Conservation (phyloP, 92 coral and sea anemone genomes). For the Ricordea florida region DNA sequence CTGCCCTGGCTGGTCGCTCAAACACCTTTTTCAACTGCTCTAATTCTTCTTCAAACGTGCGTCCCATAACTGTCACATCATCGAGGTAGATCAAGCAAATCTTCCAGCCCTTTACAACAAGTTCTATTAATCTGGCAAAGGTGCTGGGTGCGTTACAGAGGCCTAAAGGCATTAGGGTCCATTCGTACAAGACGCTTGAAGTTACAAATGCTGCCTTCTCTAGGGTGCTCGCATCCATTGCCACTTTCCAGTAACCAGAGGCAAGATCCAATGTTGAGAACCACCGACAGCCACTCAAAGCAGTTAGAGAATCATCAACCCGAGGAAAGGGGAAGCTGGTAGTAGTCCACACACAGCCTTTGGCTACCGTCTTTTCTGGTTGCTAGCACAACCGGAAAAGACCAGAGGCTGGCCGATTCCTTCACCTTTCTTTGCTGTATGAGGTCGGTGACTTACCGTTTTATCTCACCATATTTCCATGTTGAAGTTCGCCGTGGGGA, state of each 20-base stretch:
- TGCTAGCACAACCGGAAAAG: constrained; percentile 10
- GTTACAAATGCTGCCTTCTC: constrained; percentile 32
- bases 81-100: constrained; percentile 36
- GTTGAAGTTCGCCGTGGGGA: constrained; percentile 17
- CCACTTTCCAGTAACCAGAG: constrained; percentile 44
- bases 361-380: constrained; percentile 30
- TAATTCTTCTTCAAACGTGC: constrained; percentile 24
- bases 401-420: constrained; percentile 13
- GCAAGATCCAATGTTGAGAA: constrained; percentile 31
- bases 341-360: constrained; percentile 24
- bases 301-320: constrained; percentile 33
- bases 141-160: constrained; percentile 25
- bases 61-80: constrained; percentile 42
- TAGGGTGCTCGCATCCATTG: constrained; percentile 18
- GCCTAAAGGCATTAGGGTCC: constrained; percentile 41
- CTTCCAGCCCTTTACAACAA: constrained; percentile 4
- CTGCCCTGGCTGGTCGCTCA: not conserved
- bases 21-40: constrained; percentile 18
- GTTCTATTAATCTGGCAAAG: constrained; percentile 43
- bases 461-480: constrained; percentile 18
- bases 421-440: not conserved
- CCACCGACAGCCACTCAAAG: constrained; percentile 26
- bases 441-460: not conserved
- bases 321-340: constrained; percentile 28
- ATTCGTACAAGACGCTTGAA: constrained; percentile 24